phyloP scores from a whole-genome alignment of 2,797 vertebrate genomes.

The Merluccius polli region DNA sequence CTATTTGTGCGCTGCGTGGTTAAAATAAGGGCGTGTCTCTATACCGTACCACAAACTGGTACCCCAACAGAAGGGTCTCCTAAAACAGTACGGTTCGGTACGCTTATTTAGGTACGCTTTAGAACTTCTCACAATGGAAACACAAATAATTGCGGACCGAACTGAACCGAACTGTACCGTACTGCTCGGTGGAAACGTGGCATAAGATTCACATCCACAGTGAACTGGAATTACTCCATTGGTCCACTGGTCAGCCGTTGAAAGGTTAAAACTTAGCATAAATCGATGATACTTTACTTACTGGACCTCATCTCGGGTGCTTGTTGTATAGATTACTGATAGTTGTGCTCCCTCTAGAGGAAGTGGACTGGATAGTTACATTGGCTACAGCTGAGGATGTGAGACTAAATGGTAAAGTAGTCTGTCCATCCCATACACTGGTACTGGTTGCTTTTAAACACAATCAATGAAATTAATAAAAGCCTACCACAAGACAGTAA shows the following conservation, averaged over 20 bases:
- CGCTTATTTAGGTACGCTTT: no score
- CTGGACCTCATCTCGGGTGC: not conserved
- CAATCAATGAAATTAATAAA: not conserved
- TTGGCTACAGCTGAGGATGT: not conserved
- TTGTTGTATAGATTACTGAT: not conserved
- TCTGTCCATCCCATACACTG: not conserved
- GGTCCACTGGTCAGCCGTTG: not conserved
- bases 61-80: no score
- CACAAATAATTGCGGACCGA: no score
- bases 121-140: no score
- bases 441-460: not conserved
- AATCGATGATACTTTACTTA: not conserved
- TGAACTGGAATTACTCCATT: not conserved
- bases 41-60: no score
- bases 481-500: not conserved
- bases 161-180: no score
- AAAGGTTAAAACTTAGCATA: not conserved
- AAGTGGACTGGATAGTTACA: not conserved
- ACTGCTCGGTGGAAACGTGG: no score
- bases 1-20: not conserved
- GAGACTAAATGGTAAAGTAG: not conserved
- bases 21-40: no score
- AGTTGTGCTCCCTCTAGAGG: slow-evolving; percentile 5
- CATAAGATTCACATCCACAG: not conserved
- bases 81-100: no score